Base-by-base conservation (phyloP, 1,140 invertebrate species). In the Amphibalanus amphitrite region DNA sequence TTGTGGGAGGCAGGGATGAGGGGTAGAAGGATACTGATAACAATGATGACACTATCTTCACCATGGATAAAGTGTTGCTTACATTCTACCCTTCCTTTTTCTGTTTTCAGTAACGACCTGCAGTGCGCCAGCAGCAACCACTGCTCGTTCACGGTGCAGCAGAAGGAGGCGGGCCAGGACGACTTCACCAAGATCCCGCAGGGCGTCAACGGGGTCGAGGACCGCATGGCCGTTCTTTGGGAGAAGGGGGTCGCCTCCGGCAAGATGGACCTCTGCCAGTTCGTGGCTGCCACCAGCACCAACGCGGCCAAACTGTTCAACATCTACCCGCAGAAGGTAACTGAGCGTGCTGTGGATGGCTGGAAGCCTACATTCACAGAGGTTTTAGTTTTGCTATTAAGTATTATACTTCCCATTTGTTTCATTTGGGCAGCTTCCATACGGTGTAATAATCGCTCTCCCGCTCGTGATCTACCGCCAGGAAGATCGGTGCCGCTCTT, bases 251-350 rank as follows among this genome's bases (percentile, higher is more conserved):
- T 99, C 25, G 88, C 93, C 72, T 84, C 88, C 26, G 97, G 88
- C 23, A 86, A 94, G 73, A 88, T 99, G 80, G 91, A 96, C 79
- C 90, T 93, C 0, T 89, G 87, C 77, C 85, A 91, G 75, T 99
- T 98, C 86, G 97, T 99, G n/a, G 92, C 94, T 17, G 89, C 98
- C 0, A 98, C 95, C 0, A 97, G 93, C 80, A 88, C 95, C 6
- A 97, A 92, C 78, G 95, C 97, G 28, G 97, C 97, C 0, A 97
- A 94, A 83, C 90, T 98, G 71, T 99, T 99, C 82, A 98, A 99
- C 82, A 83, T 98, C 69, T 99, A 96, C 82, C 97, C 97, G 20
- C 87, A 86, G 80, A 99, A 99, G 80, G 87, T 85, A 59, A 8
- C 6, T 38, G 17, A 6, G 17, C 6, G 6, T 17, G 38, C 38